These are phyloP conservation scores for Scomber colias DNA, from an alignment of 2,113 vertebrate species.

Conservation along the genomic window DNA sequence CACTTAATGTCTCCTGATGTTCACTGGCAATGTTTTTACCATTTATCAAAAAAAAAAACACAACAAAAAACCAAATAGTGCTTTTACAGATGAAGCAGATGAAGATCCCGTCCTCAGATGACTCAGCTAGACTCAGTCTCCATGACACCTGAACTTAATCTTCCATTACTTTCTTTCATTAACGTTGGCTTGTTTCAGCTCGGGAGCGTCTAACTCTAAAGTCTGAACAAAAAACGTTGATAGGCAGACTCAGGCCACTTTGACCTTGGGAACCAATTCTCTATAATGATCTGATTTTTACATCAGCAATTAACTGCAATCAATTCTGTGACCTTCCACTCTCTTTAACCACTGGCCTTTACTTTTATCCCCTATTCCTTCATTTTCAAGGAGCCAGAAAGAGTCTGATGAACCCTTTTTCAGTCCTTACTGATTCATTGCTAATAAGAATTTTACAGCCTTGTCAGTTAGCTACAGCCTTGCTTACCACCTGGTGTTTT, in stretches of 20 bases:
- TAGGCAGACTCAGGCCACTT: background rate
- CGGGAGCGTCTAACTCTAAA: background rate
- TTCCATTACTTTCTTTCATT: background rate
- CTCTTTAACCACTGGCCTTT: background rate
- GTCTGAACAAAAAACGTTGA: background rate
- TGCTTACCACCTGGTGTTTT: conserved; percentile 39
- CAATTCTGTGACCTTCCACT: conserved; percentile 45
- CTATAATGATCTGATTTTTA: conserved; percentile 24
- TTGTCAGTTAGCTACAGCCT: conserved; percentile 15
- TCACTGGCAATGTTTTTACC: conserved; percentile 43
- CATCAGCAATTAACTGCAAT: conserved; percentile 41
- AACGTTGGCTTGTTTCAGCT: background rate
- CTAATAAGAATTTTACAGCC: conserved; percentile 26
- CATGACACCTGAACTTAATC: background rate
- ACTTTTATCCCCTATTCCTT: conserved; percentile 1
- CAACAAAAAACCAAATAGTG: background rate
- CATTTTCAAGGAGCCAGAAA: background rate
- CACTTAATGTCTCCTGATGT: conserved; percentile 49
- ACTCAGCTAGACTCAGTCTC: background rate
- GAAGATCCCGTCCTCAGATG: conserved; percentile 8
- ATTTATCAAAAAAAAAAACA: conserved; percentile 15
- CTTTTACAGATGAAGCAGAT: conserved; percentile 34
- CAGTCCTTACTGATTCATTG: conserved; percentile 38
- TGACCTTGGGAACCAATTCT: conserved; percentile 32
- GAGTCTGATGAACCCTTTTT: conserved; percentile 11